These are phyloP conservation scores for Homarus gammarus DNA, from an alignment of 2,888 invertebrate species.

Conservation along the genomic window DNA sequence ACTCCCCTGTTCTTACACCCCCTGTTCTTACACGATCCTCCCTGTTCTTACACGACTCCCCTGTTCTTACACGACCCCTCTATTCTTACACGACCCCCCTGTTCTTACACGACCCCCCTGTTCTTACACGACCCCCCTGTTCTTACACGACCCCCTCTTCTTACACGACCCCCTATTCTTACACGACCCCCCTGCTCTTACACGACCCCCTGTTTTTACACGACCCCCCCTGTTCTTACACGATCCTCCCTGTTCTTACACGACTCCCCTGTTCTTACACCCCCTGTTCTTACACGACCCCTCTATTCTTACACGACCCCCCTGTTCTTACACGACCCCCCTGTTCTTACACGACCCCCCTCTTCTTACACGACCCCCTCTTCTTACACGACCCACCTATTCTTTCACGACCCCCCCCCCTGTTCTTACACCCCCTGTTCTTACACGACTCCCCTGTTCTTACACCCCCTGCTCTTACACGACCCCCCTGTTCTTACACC, in stretches of 20 bases:
- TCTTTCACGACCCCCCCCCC: not conserved
- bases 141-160: not conserved
- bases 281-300: not conserved
- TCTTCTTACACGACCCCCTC: not conserved
- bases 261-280: not conserved
- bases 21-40: no score
- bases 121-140: not conserved
- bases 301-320: no score
- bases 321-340: not conserved
- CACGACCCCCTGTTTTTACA: not conserved
- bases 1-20: no score
- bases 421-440: not conserved
- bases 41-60: no score
- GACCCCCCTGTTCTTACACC: no score
- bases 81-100: not conserved
- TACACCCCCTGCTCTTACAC: not conserved
- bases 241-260: no score
- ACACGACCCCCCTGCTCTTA: no score
- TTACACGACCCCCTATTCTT: not conserved
- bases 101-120: not conserved
- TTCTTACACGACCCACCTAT: not conserved
- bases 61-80: no score
- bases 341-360: no score
- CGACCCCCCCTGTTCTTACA: not conserved
- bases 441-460: not conserved